Percentiles rank a stretch among this genome's conserved stretches.
phyloP scores from a whole-genome alignment of 2,888 invertebrate species.

The Eledona agricola region DNA sequence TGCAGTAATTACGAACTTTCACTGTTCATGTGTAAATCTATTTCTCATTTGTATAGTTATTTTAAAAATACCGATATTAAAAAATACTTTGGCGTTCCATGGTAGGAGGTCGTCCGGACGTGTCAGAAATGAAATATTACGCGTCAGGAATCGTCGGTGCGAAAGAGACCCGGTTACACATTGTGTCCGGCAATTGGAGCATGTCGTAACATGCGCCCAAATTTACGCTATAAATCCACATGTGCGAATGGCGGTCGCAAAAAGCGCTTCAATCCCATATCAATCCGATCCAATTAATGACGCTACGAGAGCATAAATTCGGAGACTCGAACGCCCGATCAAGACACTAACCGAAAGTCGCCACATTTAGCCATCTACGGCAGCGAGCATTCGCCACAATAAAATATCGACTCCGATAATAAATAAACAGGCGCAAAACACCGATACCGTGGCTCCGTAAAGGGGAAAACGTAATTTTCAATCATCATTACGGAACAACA shows the following conservation, averaged over 20 bases:
- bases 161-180: slow-evolving; percentile 47
- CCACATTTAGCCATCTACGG: slow-evolving; percentile 6
- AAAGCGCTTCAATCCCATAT: too few species aligned
- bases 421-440: slow-evolving; percentile 32
- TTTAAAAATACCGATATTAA: too few species aligned
- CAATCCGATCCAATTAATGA: too few species aligned
- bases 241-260: too few species aligned
- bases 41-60: too few species aligned
- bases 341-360: slow-evolving; percentile 7
- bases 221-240: too few species aligned
- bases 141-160: slow-evolving; percentile 45
- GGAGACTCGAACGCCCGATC: not conserved
- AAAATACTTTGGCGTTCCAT: too few species aligned
- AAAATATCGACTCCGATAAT: slow-evolving; percentile 30
- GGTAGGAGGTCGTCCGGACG: slow-evolving; percentile 18
- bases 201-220: too few species aligned
- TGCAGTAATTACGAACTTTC: too few species aligned
- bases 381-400: slow-evolving; percentile 10
- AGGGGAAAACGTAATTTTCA: slow-evolving; percentile 35
- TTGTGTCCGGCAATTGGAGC: slow-evolving; percentile 48
- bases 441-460: slow-evolving; percentile 18
- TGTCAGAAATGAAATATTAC: slow-evolving; percentile 39
- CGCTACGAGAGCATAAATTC: too few species aligned
- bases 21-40: too few species aligned
- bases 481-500: slow-evolving; percentile 30